Percentiles rank a stretch among this genome's conserved stretches.
phyloP scores from a whole-genome alignment of 2,888 invertebrate species.

The Augochlorella aurata region DNA sequence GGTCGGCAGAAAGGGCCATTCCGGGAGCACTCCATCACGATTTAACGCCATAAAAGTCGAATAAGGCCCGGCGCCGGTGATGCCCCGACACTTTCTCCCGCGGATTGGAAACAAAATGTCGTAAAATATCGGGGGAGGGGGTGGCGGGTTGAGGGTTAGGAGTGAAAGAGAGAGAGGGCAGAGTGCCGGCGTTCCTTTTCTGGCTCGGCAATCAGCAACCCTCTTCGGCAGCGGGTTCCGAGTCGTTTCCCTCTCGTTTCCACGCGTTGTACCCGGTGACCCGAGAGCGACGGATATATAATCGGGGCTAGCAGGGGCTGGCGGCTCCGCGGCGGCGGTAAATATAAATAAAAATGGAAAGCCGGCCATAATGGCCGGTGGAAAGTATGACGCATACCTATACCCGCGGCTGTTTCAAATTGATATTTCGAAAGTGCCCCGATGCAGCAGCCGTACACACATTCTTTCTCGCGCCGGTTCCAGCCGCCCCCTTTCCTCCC shows the following conservation, averaged over 20 bases:
- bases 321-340: slow-evolving; percentile 62
- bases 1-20: slow-evolving; percentile 61
- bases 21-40: slow-evolving; percentile 70
- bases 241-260: slow-evolving; percentile 1
- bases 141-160: no score
- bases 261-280: slow-evolving; percentile 44
- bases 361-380: slow-evolving; percentile 79
- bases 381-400: slow-evolving; percentile 80
- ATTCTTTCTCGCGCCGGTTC: slow-evolving; percentile 43
- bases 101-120: slow-evolving; percentile 79
- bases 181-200: slow-evolving; percentile 14
- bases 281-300: slow-evolving; percentile 61
- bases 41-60: slow-evolving; percentile 75
- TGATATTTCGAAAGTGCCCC: slow-evolving; percentile 76
- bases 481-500: neutral
- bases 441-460: slow-evolving; percentile 46
- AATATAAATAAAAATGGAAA: slow-evolving; percentile 81
- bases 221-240: slow-evolving; percentile 27
- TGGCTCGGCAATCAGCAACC: slow-evolving; percentile 8
- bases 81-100: slow-evolving; percentile 61
- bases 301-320: slow-evolving; percentile 33
- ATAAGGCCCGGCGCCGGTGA: slow-evolving; percentile 64
- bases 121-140: slow-evolving; percentile 72
- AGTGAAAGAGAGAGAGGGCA: neutral
- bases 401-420: slow-evolving; percentile 74